Percentiles rank a stretch among this genome's conserved stretches.
Conservation (phyloP, 1,140 invertebrate genomes). For the Gryon sp. region DNA sequence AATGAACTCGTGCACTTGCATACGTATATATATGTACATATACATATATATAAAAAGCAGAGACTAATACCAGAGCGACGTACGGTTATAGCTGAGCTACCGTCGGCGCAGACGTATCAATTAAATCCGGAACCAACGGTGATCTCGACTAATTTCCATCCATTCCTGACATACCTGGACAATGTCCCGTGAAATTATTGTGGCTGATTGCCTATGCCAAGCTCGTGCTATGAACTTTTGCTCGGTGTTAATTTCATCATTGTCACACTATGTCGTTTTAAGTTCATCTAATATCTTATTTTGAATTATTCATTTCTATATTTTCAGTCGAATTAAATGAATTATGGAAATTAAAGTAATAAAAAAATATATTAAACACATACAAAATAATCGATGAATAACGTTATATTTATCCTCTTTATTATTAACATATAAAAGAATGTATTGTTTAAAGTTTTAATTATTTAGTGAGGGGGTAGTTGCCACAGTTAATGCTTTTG, state of each 20-base stretch:
- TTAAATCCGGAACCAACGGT: conserved; percentile 71
- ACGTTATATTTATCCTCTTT: no score
- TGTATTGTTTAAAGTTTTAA: no score
- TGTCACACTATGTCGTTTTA: conserved; percentile 52
- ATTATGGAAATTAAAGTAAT: no score
- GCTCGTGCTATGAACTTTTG: conserved; percentile 15
- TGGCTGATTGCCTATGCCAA: conserved; percentile 29
- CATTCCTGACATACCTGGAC: conserved; percentile 70
- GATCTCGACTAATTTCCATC: conserved; percentile 74
- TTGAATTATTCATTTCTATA: not conserved
- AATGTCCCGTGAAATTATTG: conserved; percentile 75
- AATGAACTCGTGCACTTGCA: not conserved
- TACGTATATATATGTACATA: conserved; percentile 26
- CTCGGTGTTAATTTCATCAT: conserved; percentile 67
- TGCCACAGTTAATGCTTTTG: no score
- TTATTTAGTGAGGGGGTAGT: no score
- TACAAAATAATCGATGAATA: no score
- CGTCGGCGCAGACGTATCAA: conserved; percentile 69
- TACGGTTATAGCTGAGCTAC: conserved; percentile 47
- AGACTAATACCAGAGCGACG: conserved; percentile 33
- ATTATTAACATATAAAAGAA: no score
- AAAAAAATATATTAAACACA: no score
- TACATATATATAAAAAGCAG: conserved; percentile 40
- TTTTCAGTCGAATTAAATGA: no score
- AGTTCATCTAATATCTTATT: no score